These are phyloP conservation scores for Anorthoa munda DNA, from an alignment of 2,888 invertebrate species.

Conservation along the genomic window DNA sequence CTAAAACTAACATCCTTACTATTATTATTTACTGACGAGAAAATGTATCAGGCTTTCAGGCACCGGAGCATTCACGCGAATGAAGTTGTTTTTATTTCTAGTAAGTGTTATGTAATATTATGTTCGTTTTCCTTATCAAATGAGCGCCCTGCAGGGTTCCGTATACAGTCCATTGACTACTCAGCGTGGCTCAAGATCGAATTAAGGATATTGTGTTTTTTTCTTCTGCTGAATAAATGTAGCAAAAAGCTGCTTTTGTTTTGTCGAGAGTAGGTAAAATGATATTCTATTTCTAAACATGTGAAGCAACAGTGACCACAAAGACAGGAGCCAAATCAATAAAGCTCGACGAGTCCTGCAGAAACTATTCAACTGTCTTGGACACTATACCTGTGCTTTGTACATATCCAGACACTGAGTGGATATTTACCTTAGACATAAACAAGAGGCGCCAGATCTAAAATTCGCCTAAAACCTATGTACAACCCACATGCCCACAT, in stretches of 20 bases:
- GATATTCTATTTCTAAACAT: not conserved
- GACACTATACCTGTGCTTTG: no score
- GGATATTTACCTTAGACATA: no score
- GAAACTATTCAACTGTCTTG: no score
- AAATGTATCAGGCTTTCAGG: not conserved
- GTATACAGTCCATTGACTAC: constrained; percentile 51
- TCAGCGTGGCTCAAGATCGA: constrained; percentile 42
- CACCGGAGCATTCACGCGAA: not conserved
- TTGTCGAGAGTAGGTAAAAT: not conserved
- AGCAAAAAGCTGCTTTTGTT: constrained; percentile 22
- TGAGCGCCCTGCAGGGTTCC: constrained; percentile 44
- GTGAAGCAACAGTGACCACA: no score
- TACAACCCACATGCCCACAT: no score
- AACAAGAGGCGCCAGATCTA: no score
- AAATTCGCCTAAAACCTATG: no score
- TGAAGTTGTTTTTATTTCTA: constrained; percentile 24
- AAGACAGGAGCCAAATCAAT: no score
- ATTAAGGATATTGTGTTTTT: constrained; percentile 45
- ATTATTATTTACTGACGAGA: not conserved
- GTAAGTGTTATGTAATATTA: constrained; percentile 50
- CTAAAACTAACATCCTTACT: not conserved
- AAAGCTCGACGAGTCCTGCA: no score
- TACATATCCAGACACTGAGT: no score
- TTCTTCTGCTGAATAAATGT: constrained; percentile 20
- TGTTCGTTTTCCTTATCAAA: constrained; percentile 56